Evolutionary conservation across 2,113 vertebrate species (phyloP).

Genomic region (Danionella cerebrum): DNA sequence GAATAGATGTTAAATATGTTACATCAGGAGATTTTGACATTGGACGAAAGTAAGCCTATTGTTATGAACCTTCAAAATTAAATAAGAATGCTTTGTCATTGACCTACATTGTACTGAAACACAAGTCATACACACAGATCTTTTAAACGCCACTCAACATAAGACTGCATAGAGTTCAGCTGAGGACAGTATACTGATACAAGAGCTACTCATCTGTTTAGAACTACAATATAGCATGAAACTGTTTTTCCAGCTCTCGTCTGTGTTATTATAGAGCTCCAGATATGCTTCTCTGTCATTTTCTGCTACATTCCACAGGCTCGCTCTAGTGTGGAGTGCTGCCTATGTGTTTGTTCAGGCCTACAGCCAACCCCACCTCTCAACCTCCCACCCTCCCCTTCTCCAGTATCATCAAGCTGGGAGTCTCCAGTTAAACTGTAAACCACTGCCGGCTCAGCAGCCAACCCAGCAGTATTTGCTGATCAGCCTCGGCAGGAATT

Average conservation of each 20-base stretch:
- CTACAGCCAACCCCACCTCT: conserved; percentile 25
- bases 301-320: conserved; percentile 34
- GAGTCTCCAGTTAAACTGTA: conserved; percentile 55
- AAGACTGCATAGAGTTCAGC: too few relatives aligned
- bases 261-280: background rate
- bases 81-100: too few relatives aligned
- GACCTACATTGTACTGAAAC: too few relatives aligned
- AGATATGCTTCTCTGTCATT: background rate
- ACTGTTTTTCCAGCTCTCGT: too few relatives aligned
- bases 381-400: background rate
- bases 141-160: too few relatives aligned
- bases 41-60: too few relatives aligned
- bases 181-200: too few relatives aligned
- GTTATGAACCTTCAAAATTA: too few relatives aligned
- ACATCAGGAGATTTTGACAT: too few relatives aligned
- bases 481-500: conserved; percentile 57
- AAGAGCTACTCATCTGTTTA: too few relatives aligned
- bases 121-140: too few relatives aligned
- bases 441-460: conserved; percentile 50
- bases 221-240: background rate
- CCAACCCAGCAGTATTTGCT: conserved; percentile 55
- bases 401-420: conserved; percentile 33
- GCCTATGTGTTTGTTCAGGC: conserved; percentile 39
- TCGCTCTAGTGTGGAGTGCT: conserved; percentile 18
- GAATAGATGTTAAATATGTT: too few relatives aligned